Base-by-base conservation (phyloP, 2,797 vertebrate genomes). In the Molossus molossus region DNA sequence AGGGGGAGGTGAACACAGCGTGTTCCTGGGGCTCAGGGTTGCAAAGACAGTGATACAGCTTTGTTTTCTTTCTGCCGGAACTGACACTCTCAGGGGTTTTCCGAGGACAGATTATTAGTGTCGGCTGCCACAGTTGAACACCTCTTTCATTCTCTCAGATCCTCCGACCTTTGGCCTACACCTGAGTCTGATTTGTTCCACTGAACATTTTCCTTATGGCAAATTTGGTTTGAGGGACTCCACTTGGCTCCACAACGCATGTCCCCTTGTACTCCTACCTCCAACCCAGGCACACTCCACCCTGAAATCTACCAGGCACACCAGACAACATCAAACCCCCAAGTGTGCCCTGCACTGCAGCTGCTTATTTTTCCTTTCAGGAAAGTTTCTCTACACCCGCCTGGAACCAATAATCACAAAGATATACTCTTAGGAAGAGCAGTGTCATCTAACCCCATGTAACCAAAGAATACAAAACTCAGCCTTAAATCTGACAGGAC, bases 381-480 rank as follows among this genome's bases (percentile, higher is more conserved):
- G 9, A 94, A 96, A 93, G n/a, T 87, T 96, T 95, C 55, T 91
- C 48, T 64, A 72, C 14, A 48, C 23, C 27, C 10, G 55, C 64
- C 69, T 90, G 15, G 64, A 76, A 90, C 69, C 12, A 48, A 23
- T 55, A 75, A 75, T 82, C 79, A 76, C 6, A 79, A 91, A 87
- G 15, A 86, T 37, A 77, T 1, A 69, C 18, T 77, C 10, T 29
- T 27, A 40, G 9, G 45, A 23, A 76, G 45, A 82, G 4, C 27
- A 89, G 25, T 25, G 5, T 67, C 64, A 62, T 89, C 64, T 82
- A 95, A 76, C 9, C 62, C 33, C 25, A 55, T 21, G 45, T 77
- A 33, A 82, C 72, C 53, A 70, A 93, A 93, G 37, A 45, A 85
- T 72, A 23, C 60, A 48, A 94, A 89, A 75, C 53, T 84, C 37